Evolutionary conservation across 1,140 invertebrate species (phyloP), one percentile per base, ranked within the genome.

Genomic region (Leptinotarsa lineolata): DNA sequence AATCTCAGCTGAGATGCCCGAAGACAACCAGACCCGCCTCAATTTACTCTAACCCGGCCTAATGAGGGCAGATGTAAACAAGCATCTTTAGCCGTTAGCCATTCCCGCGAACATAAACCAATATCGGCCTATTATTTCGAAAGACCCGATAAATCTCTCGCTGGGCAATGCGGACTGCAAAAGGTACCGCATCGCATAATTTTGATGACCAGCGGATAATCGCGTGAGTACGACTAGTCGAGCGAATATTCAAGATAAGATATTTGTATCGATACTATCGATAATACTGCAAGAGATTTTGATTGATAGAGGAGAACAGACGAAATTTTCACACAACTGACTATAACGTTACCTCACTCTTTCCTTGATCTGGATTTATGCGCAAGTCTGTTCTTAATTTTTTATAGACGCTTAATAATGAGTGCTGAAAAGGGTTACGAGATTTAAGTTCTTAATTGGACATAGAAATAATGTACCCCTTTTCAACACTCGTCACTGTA

Each of bases 71-170:
- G 74, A 78, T 78, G 75, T 78, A 78, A 78, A 78, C 77, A 74
- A 74, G 77, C 63, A 65, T 68, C 48, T 76, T 73, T 74, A 64
- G 77, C 74, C 74, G 63, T 76, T 73, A 74, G 77, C 77, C 69
- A 65, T 70, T 68, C 20, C 63, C 71, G 72, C 61, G 72, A 77
- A 75, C 78, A 79, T 54, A 79, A 77, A 79, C 72, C 76, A 77
- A 79, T 79, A 79, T 77, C 78, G 74, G 78, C 75, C 78, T 76
- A 79, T 79, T 79, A 79, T 79, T 79, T 75, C 68, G 76, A 75
- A 74, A 72, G 74, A 22, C 64, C 67, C 58, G 64, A 79, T 79
- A 79, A 79, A 79, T 78, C 76, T 79, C 72, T 75, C 73, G 64
- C 71, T 74, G 68, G 77, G 77, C 59, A 70, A 68, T 72, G 73